Evolutionary conservation across 2,797 vertebrate genomes (phyloP), one percentile per base, ranked within the genome.

Genomic region (Paedocypris micromegethes): DNA sequence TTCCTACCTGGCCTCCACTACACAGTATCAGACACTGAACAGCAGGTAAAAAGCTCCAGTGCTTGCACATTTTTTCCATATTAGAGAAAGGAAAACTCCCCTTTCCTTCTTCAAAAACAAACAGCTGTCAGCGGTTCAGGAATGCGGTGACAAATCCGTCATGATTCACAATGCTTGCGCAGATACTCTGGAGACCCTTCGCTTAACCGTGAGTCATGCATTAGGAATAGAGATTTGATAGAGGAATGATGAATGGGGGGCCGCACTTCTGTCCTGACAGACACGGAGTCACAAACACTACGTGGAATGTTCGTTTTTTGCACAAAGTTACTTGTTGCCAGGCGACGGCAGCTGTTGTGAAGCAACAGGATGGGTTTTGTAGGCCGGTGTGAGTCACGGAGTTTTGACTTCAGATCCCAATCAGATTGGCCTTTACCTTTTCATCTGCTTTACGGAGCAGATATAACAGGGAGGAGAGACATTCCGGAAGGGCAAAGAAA

Each of bases 201-300:
- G 44, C 56, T 58, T 40, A 3, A 44, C 61, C 52, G 53, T 81
- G 57, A 64, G 72, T 59, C 62, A 52, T 50, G 60, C 23, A 74
- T 42, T 72, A 78, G 45, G 62, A 78, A 81, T 70, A 50, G 77
- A 74, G 80, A 77, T 54, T 23, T 37, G 43, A 49, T 57, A 43
- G 8, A 58, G 50, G 58, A 58, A 59, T 74, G 64, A 76, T 40
- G n/a, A 66, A 65, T 48, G 9, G 61, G 68, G 70, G 72, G 64
- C 53, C 52, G 38, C 40, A 46, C 66, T 80, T 68, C 68, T 51
- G 62, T 45, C 37, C 47, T 71, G 72, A 75, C 65, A 79, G 79
- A 78, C 64, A 61, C 42, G 82, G 85, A 85, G 77, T 84, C 82
- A 85, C 72, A 72, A 68, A 67, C 78, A 79, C 55, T 9, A 59